Conservation (phyloP, 2,113 vertebrate genomes). For the Tympanuchus pallidicinctus region DNA sequence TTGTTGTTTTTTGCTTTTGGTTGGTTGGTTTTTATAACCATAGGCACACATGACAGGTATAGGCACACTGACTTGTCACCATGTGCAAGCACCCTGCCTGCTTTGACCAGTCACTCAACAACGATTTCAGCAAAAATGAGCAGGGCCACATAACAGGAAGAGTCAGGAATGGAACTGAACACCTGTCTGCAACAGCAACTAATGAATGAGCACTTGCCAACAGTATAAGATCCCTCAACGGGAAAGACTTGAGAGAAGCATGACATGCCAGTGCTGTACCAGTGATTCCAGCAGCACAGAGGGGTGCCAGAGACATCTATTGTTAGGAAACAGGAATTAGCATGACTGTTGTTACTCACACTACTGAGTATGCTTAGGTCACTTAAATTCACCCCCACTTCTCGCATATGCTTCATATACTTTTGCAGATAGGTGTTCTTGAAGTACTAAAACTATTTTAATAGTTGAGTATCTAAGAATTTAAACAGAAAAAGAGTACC, state of each 20-base stretch:
- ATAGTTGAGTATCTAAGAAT: background rate
- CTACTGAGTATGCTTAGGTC: background rate
- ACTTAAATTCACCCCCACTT: background rate
- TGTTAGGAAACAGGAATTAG: background rate
- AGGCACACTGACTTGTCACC: background rate
- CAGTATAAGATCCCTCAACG: background rate
- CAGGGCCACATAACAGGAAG: fast-evolving
- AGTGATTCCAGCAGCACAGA: background rate
- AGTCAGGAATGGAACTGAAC: background rate
- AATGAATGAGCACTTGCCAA: background rate
- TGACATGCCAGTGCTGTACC: background rate
- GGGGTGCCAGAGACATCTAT: background rate
- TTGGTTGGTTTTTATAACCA: background rate
- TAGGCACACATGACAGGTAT: fast-evolving
- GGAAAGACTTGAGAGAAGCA: background rate
- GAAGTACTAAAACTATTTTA: background rate
- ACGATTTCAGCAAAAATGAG: background rate
- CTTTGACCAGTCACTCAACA: background rate
- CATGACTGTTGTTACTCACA: background rate
- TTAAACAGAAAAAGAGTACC: background rate
- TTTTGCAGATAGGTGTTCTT: no score
- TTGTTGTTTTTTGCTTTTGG: no score
- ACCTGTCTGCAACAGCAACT: background rate
- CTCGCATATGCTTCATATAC: no score
- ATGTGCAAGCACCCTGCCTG: background rate